These are phyloP conservation scores for Rhingia campestris DNA, from an alignment of 2,888 invertebrate species.

Conservation along the genomic window DNA sequence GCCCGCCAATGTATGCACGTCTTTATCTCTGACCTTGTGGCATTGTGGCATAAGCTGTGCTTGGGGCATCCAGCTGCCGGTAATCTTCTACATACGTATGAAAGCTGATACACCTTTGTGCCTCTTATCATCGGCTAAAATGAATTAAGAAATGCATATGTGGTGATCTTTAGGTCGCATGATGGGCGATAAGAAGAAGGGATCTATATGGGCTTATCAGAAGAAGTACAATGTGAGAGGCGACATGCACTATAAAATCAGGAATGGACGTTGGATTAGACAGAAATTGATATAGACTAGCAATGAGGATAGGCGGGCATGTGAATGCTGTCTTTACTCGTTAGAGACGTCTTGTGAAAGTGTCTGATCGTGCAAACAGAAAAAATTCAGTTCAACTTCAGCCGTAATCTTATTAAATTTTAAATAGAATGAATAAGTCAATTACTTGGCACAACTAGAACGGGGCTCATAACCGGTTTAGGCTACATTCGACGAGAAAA, in stretches of 20 bases:
- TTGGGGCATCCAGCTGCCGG: slow-evolving; percentile 7
- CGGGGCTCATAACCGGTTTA: too few relatives aligned
- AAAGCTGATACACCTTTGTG: not conserved
- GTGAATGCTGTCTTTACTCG: too few relatives aligned
- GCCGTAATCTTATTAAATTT: too few relatives aligned
- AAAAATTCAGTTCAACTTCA: too few relatives aligned
- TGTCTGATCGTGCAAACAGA: too few relatives aligned
- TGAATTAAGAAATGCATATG: not conserved
- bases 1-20: not conserved
- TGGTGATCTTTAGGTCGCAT: not conserved
- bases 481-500: too few relatives aligned
- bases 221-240: not conserved
- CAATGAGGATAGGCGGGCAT: too few relatives aligned
- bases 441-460: too few relatives aligned
- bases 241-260: not conserved
- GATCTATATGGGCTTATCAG: not conserved
- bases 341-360: too few relatives aligned
- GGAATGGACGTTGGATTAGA: too few relatives aligned
- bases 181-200: slow-evolving; percentile 4
- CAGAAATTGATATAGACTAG: too few relatives aligned
- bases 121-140: not conserved
- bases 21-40: slow-evolving; percentile 11
- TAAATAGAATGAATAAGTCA: too few relatives aligned
- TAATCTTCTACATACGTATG: not conserved
- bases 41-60: not conserved